Evolutionary conservation across 1,140 invertebrate genomes (phyloP), one percentile per base, ranked within the genome.

Genomic region (Semibalanus balanoides): DNA sequence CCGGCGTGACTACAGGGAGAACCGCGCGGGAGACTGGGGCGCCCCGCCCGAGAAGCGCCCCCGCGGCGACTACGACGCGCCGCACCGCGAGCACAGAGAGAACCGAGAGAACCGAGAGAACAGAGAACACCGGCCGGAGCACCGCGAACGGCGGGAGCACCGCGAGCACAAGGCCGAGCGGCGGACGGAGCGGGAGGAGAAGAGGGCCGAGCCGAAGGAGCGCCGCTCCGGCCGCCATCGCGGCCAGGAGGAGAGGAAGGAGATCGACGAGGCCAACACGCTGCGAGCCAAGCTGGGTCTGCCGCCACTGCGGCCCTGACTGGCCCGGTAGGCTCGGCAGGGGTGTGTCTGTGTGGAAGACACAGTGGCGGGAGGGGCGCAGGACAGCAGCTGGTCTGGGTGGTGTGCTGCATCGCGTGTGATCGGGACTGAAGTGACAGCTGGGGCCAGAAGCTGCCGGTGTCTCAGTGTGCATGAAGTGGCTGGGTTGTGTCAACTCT

Each of bases 231-330:
- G 74, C 75, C 51, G 76, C 64, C 74, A 74, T 25, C 73, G 71
- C 25, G 71, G 76, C 28, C 40, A 80, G 72, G 77, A 80, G 31
- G 69, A 78, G 75, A 29, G 80, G 73, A 70, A 78, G 64, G 85
- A 87, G 80, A 86, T 88, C 77, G 83, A 81, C 74, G 86, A 87
- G 79, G 83, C 85, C 5, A 88, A 88, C 83, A 85, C 84, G 77
- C 79, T 87, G 28, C 80, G 87, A 75, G 85, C 85, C 19, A 85
- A 84, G 78, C 80, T 88, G 27, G 87, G 87, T 35, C 76, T 88
- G 76, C 83, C 85, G 74, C 87, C 87, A 35, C 80, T 88, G 70
- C 70, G 70, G 29, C 70, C 70, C 28, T 72, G 70, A 72, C n/a
- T n/a, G n/a, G n/a, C n/a, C n/a, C n/a, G n/a, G n/a, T n/a, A n/a